Base-by-base conservation (phyloP, 2,888 invertebrate genomes). In the Poecilobothrus nobilitatus region DNA sequence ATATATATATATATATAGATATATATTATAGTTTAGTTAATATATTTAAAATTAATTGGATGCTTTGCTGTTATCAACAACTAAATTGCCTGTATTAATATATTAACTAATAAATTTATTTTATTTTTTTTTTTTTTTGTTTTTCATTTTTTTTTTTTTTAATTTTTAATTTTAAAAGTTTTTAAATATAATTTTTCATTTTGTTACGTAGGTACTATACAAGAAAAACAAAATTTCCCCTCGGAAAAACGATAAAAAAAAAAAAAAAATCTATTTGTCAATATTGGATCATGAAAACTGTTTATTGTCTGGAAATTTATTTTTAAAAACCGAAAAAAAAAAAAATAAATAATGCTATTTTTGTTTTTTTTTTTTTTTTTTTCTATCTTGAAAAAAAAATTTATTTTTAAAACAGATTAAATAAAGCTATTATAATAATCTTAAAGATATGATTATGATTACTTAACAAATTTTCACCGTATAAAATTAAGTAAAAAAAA, bases 51-150 rank as follows among this genome's bases (percentile, higher is more conserved):
- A 53, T 53, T 53, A 53, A 53, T 53, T 53, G 53, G 53, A 18
- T 53, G 53, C 53, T 53, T 53, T 53, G 53, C 53, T 53, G 15
- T 53, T 53, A 53, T 53, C 53, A 53, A 53, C 53, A 53, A 18
- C n/a, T 53, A 53, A 53, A 53, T 53, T 53, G 53, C 53, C 53
- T 53, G 53, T 53, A 53, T 53, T 53, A 53, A 53, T 53, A 53
- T 53, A 53, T 53, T 53, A 53, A 53, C 53, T 53, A 53, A 53
- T 53, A 53, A 53, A 53, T 53, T 53, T 53, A 53, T 53, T 53
- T 18, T 27, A 2, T 27, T 27, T 27, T 27, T 27, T 27, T 27
- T 27, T 27, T 27, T 27, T 27, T 27, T 27, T 27, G 27, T 27
- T 27, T 27, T 27, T 27, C 5, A 27, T 27, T 27, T 5, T 27